Evolutionary conservation across 2,888 invertebrate genomes (phyloP).

Genomic region (Cantharis rustica): DNA sequence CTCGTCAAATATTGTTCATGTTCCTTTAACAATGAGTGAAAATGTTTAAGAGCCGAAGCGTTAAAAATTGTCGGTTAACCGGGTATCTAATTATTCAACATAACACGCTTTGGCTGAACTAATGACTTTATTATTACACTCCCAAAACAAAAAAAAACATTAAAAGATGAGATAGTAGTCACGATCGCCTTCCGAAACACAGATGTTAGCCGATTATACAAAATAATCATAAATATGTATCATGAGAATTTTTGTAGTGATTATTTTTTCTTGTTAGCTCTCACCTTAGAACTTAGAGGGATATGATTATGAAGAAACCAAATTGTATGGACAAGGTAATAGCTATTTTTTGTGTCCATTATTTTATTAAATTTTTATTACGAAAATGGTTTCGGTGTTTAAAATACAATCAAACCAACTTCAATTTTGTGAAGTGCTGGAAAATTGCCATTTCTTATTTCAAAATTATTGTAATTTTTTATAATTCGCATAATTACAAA

Average conservation of each 20-base stretch:
- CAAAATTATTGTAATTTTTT: not conserved
- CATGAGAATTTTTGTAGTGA: constrained; percentile 25
- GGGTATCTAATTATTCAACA: constrained; percentile 26
- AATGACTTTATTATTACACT: constrained; percentile 32
- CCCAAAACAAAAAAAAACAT: constrained; percentile 24
- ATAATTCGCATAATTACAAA: not conserved
- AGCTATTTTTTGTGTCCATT: not conserved
- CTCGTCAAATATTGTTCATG: not conserved
- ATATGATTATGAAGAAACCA: not conserved
- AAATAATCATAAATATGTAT: constrained; percentile 29
- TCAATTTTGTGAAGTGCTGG: not conserved
- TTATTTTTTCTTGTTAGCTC: constrained; percentile 18
- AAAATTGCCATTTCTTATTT: not conserved
- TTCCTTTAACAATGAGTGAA: constrained; percentile 7
- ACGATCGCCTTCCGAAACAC: constrained; percentile 28
- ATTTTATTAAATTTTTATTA: not conserved
- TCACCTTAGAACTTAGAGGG: not conserved
- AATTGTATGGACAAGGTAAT: not conserved
- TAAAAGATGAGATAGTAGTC: constrained; percentile 32
- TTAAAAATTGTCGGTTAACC: constrained; percentile 22
- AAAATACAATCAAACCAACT: not conserved
- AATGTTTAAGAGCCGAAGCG: constrained; percentile 10
- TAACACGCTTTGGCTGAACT: constrained; percentile 29
- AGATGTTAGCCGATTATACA: constrained; percentile 30
- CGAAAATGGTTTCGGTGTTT: not conserved